Evolutionary conservation across 2,113 vertebrate genomes (phyloP), one percentile per base, ranked within the genome.

Genomic region (Bostrychus sinensis): DNA sequence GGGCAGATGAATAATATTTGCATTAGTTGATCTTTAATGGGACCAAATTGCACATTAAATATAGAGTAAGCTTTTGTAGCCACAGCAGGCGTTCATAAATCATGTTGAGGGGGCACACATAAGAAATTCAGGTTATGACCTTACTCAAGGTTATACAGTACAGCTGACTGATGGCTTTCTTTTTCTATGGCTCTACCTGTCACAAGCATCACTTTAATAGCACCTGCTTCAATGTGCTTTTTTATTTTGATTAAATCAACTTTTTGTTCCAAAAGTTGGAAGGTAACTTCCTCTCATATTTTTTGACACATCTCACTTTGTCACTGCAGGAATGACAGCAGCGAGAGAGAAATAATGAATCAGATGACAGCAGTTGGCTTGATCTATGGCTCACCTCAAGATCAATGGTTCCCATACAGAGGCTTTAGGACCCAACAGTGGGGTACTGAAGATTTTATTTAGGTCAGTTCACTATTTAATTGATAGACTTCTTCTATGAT

Each of bases 51-150:
- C 62, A 75, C 57, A 66, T 73, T 69, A 71, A 67, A 55, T 63
- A 38, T 68, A 68, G 66, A 46, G 17, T 51, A 59, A 63, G 62
- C 48, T 83, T 86, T 77, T 65, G 62, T 48, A 66, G 74, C 77
- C 62, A 62, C 71, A 65, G 75, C 61, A 76, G 75, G 51, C 75
- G 41, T 75, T 78, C 78, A 89, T 87, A 80, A 84, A 88, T 84
- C 66, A 75, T 12, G 37, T 41, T 41, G 51, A 78, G 77, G 56
- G 59, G 50, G 28, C 42, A 66, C 62, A 70, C 46, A 32, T 74
- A 56, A 64, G 77, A 77, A 76, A 89, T 87, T 77, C 83, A 80
- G 79, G 81, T 85, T 61, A 50, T 67, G 72, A 80, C 81, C 70
- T 83, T 58, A 42, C 63, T 74, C 77, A 85, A 88, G 82, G 89